A percentile compares a stretch with the other conserved stretches of the same genome.
Conservation (phyloP, 2,113 vertebrate species). For the Mellivora capensis region DNA sequence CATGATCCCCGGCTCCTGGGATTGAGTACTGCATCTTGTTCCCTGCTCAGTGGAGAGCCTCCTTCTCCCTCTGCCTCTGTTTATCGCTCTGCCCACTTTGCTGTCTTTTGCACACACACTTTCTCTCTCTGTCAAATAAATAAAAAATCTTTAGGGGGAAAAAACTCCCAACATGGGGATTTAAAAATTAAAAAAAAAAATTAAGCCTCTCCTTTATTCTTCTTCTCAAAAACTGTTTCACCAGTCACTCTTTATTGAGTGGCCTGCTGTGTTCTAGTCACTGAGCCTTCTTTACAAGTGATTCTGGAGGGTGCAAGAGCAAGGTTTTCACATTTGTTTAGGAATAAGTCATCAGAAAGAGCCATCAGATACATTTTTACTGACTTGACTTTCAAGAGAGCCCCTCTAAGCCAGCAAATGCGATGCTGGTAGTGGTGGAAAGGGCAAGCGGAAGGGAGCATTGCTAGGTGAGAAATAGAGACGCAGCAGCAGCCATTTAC, state of each 20-base stretch:
- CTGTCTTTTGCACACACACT: too few relatives aligned
- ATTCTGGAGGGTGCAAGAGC: not conserved
- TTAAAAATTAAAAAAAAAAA: not conserved
- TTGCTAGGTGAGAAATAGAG: not conserved
- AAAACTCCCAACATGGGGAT: not conserved
- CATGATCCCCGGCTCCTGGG: too few relatives aligned
- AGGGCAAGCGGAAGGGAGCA: not conserved
- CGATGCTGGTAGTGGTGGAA: not conserved
- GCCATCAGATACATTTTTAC: not conserved
- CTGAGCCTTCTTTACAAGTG: not conserved
- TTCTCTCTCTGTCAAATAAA: too few relatives aligned
- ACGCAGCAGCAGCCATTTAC: not conserved
- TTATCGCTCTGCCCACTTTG: too few relatives aligned
- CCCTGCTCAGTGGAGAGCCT: too few relatives aligned
- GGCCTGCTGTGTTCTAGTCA: not conserved
- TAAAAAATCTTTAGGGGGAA: not conserved
- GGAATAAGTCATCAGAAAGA: not conserved
- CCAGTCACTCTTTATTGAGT: not conserved
- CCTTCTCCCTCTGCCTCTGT: too few relatives aligned
- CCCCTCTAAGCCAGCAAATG: not conserved
- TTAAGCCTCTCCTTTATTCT: not conserved
- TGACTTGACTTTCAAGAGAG: constrained; percentile 16
- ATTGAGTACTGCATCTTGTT: too few relatives aligned
- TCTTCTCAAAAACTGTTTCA: not conserved
- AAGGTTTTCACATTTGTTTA: not conserved